phyloP scores from a whole-genome alignment of 92 coral and sea anemone genomes.

The Heliopora coerulea region DNA sequence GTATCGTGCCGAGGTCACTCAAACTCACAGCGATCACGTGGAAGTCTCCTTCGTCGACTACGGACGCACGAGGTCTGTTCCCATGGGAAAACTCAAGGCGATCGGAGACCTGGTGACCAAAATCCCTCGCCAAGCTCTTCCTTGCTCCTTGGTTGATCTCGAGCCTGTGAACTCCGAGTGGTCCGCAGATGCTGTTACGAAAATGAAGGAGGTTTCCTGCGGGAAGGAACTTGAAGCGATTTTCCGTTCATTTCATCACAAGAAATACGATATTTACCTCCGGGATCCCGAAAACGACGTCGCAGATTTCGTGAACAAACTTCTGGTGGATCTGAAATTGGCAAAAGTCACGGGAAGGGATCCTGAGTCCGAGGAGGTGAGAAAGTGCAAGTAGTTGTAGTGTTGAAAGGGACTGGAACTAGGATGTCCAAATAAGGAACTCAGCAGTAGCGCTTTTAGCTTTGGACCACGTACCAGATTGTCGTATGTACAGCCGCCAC shows the following conservation, averaged over 20 bases:
- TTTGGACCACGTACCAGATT: too few relatives aligned
- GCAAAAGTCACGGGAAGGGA: conserved; percentile 35
- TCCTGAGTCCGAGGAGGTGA: conserved; percentile 37
- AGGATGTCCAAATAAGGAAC: too few relatives aligned
- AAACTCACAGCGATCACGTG: conserved; percentile 2
- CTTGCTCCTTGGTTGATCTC: conserved; percentile 39
- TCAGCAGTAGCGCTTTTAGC: too few relatives aligned
- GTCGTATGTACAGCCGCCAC: too few relatives aligned
- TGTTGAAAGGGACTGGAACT: too few relatives aligned
- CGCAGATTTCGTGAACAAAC: conserved; percentile 32
- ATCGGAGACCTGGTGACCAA: conserved; percentile 20
- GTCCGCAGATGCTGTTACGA: conserved; percentile 37
- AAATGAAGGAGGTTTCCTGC: conserved; percentile 29
- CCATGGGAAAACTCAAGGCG: conserved; percentile 1
- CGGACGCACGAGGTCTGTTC: conserved; percentile 1
- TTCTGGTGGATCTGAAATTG: conserved; percentile 41
- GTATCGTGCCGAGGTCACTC: conserved; percentile 49
- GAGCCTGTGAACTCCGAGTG: conserved; percentile 32
- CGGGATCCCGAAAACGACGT: conserved; percentile 36
- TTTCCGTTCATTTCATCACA: conserved; percentile 20
- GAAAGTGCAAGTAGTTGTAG: too few relatives aligned
- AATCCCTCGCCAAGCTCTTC: conserved; percentile 32
- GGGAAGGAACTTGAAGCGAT: conserved; percentile 24
- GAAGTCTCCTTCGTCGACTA: conserved; percentile 21
- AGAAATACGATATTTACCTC: conserved; percentile 34